phyloP scores from a whole-genome alignment of 2,888 invertebrate species.

The Xanthostigma xanthostigma region DNA sequence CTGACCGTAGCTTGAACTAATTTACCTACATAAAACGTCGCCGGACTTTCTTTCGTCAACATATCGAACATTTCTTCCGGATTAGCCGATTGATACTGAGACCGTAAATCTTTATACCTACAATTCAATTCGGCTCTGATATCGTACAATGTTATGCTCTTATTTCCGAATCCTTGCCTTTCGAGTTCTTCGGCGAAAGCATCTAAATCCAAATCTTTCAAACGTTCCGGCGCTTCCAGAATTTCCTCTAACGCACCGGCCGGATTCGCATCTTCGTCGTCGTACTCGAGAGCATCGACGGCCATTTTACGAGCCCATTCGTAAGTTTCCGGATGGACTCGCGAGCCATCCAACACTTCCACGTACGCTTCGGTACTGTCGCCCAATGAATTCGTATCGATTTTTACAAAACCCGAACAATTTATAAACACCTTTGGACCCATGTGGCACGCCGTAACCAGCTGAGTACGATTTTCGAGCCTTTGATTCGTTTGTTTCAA shows the following conservation, averaged over 20 bases:
- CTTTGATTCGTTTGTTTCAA: constrained; percentile 84
- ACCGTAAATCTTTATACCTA: constrained; percentile 80
- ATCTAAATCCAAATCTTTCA: constrained; percentile 93
- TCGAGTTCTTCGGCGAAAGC: constrained; percentile 97
- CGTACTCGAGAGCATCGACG: constrained; percentile 95
- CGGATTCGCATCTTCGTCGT: constrained; percentile 92
- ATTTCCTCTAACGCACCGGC: constrained; percentile 97
- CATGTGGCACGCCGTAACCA: constrained; percentile 92
- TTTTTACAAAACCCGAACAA: constrained; percentile 97
- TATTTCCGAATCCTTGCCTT: constrained; percentile 63
- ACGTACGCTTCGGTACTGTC: constrained; percentile 91
- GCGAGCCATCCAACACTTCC: constrained; percentile 89
- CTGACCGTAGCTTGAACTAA: constrained; percentile 69
- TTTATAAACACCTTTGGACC: constrained; percentile 98
- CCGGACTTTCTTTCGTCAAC: constrained; percentile 90
- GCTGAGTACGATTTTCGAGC: constrained; percentile 84
- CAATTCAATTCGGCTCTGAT: constrained; percentile 91
- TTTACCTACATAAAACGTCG: constrained; percentile 81
- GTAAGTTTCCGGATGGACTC: constrained; percentile 98
- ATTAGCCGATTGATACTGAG: constrained; percentile 60
- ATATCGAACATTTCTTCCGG: constrained; percentile 86
- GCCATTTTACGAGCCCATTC: constrained; percentile 99
- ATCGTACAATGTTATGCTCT: constrained; percentile 90
- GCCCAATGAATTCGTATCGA: constrained; percentile 89
- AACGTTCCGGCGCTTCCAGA: constrained; percentile 81